Percentiles rank a stretch among this genome's conserved stretches.
These are phyloP conservation scores for Meloidogyne chitwoodi DNA, from an alignment of 1,140 invertebrate species.

Conservation along the genomic window DNA sequence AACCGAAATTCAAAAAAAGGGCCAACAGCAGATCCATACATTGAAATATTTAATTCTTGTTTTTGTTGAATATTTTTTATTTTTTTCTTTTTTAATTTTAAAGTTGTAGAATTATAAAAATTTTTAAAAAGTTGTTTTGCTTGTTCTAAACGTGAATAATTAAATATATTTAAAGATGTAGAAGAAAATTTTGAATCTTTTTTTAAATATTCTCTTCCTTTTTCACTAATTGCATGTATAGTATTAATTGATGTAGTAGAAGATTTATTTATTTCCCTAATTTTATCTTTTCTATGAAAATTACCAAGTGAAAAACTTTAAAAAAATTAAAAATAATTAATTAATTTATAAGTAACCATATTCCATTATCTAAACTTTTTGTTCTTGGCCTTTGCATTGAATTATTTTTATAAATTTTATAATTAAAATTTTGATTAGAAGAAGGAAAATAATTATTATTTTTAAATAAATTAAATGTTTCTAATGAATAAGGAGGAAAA, in stretches of 20 bases:
- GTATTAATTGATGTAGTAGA: background rate
- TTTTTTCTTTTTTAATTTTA: constrained; percentile 10
- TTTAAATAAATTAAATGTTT: background rate
- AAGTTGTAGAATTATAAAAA: constrained; percentile 36
- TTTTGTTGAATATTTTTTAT: background rate
- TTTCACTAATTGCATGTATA: background rate
- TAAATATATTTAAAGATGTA: background rate
- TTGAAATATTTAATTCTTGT: background rate
- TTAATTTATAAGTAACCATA: constrained; percentile 21
- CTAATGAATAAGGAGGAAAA: background rate
- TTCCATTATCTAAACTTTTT: constrained; percentile 39
- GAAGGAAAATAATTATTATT: background rate
- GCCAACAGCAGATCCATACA: constrained; percentile 8
- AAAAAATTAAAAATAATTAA: constrained; percentile 2
- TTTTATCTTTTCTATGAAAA: background rate
- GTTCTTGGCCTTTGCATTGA: constrained; percentile 6
- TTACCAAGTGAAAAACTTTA: background rate
- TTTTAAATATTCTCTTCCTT: background rate
- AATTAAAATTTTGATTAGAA: background rate
- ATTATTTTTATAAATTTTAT: background rate
- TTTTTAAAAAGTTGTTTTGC: constrained; percentile 38
- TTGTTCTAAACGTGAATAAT: constrained; percentile 6
- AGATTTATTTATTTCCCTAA: background rate
- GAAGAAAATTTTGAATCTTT: background rate
- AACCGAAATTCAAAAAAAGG: constrained; percentile 33